These are phyloP conservation scores for Semnornis frantzii DNA, from an alignment of 2,113 vertebrate genomes.

Conservation along the genomic window DNA sequence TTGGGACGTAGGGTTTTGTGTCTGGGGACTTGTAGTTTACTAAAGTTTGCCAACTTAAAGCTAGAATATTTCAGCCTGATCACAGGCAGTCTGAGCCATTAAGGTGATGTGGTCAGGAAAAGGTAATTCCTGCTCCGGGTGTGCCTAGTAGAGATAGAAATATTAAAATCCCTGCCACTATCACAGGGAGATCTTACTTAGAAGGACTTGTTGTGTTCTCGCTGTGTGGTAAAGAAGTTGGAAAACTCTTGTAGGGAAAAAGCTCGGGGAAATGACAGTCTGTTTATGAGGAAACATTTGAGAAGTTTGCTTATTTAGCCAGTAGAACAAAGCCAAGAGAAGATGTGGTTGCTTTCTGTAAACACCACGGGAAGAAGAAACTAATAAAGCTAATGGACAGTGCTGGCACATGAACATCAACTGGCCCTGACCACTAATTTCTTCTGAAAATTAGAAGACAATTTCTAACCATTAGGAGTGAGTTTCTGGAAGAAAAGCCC, in stretches of 20 bases:
- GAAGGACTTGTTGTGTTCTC: not conserved
- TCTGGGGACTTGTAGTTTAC: not conserved
- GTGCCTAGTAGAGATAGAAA: not conserved
- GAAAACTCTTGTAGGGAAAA: not conserved
- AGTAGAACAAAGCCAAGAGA: not conserved
- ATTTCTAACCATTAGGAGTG: slow-evolving; percentile 34
- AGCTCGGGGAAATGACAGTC: not conserved
- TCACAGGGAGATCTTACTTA: not conserved
- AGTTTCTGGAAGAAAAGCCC: slow-evolving; percentile 30
- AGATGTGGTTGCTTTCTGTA: slow-evolving; percentile 26
- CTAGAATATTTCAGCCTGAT: not conserved
- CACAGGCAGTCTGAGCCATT: not conserved
- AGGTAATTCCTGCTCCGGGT: not conserved
- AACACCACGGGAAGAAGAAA: slow-evolving; percentile 13
- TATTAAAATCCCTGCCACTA: not conserved
- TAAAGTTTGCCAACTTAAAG: not conserved
- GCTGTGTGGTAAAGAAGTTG: not conserved
- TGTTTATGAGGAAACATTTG: not conserved
- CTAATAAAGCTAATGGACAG: slow-evolving; percentile 45
- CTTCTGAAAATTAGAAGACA: slow-evolving; percentile 39
- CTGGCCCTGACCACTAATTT: slow-evolving; percentile 11
- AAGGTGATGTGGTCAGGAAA: not conserved
- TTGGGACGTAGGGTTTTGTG: not conserved
- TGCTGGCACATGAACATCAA: not conserved
- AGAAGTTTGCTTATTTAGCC: not conserved